Conservation (phyloP, 2,797 vertebrate species). For the Poeciliopsis turneri region DNA sequence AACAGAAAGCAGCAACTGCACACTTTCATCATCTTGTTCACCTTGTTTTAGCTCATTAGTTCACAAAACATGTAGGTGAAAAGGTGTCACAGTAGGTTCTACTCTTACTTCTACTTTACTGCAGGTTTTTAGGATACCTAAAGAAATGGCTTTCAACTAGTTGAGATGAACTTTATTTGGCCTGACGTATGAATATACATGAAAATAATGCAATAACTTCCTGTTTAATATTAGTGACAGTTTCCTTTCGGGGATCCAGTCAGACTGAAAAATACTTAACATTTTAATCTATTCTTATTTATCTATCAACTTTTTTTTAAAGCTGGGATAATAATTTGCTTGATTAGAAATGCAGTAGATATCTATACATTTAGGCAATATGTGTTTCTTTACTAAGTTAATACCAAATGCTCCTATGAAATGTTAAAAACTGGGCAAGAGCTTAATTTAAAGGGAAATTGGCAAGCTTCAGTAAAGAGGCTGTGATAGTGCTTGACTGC, state of each 20-base stretch:
- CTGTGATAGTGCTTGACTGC: not conserved
- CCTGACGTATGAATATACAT: not conserved
- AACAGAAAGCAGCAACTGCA: not conserved
- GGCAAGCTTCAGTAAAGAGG: not conserved
- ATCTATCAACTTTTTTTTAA: not conserved
- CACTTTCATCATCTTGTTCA: not conserved
- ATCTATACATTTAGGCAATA: not conserved
- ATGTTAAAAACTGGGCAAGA: not conserved
- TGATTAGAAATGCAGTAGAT: not conserved
- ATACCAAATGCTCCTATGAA: not conserved
- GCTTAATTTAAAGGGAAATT: not conserved
- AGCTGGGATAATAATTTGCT: not conserved
- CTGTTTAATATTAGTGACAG: not conserved
- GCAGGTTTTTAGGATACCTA: not conserved
- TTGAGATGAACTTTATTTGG: not conserved
- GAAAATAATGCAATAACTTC: not conserved
- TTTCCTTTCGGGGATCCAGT: not conserved
- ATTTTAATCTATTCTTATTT: not conserved
- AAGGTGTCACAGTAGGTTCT: not conserved
- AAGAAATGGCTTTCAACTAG: not conserved
- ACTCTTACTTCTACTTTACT: not conserved
- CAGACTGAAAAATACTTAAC: not conserved
- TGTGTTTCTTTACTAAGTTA: not conserved
- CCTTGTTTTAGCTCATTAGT: not conserved
- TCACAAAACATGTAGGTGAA: not conserved